These are phyloP conservation scores for Drosophila kohkoa DNA, from an alignment of 1,140 invertebrate species.

Conservation along the genomic window DNA sequence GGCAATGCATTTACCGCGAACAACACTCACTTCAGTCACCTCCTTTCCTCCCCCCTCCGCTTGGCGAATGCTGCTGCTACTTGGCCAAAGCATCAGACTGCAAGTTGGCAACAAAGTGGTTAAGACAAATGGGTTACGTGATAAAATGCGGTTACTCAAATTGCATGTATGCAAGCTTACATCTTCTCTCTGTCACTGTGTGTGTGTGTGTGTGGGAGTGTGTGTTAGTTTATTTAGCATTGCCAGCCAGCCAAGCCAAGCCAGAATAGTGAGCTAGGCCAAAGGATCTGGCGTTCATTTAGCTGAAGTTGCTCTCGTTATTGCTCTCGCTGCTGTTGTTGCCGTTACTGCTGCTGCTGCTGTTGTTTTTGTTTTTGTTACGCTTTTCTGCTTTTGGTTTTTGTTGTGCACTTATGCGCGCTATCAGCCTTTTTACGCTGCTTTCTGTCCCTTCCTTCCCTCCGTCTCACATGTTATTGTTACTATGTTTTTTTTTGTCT, in stretches of 20 bases:
- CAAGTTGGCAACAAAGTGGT: constrained; percentile 84
- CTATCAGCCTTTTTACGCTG: constrained; percentile 77
- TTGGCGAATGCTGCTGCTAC: constrained; percentile 63
- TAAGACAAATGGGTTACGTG: constrained; percentile 85
- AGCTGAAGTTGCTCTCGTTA: constrained; percentile 52
- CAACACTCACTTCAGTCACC: constrained; percentile 11
- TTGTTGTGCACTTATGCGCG: constrained; percentile 77
- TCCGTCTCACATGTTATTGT: constrained; percentile 55
- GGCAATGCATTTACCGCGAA: constrained; percentile 74
- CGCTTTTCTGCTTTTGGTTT: constrained; percentile 34
- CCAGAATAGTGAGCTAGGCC: constrained; percentile 58
- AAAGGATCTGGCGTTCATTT: constrained; percentile 65
- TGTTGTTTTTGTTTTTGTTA: constrained; percentile 37
- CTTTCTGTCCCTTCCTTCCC: constrained; percentile 23
- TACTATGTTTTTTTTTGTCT: constrained; percentile 53
- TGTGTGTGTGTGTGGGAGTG: constrained; percentile 23
- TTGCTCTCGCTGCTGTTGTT: constrained; percentile 9
- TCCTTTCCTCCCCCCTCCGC: constrained; percentile 10
- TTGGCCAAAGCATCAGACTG: constrained; percentile 79
- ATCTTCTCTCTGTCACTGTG: constrained; percentile 61
- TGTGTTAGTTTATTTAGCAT: constrained; percentile 76
- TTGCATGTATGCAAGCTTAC: constrained; percentile 81
- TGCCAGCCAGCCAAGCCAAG: constrained; percentile 52
- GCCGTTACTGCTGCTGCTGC: constrained; percentile 29
- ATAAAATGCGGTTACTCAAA: constrained; percentile 85